Conservation (phyloP, 2,113 vertebrate genomes). For the Daubentonia madagascariensis region DNA sequence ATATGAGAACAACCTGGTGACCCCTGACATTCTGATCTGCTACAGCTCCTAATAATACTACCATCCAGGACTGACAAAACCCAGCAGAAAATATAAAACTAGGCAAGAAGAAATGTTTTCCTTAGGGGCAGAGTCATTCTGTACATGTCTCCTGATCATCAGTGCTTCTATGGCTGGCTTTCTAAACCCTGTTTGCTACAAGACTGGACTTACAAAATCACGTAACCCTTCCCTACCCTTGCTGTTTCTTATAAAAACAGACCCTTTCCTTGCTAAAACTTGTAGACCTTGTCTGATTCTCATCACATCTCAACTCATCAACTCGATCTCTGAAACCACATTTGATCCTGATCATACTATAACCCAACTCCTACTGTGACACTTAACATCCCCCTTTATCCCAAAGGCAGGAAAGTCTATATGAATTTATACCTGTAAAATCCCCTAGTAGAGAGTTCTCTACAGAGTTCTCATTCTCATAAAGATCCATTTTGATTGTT, state of each 20-base stretch:
- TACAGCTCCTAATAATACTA: not conserved
- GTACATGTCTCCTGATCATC: not conserved
- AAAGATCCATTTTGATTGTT: not conserved
- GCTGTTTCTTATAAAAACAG: not conserved
- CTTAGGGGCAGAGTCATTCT: not conserved
- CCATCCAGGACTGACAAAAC: not conserved
- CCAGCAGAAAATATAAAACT: not conserved
- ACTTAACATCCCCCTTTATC: not conserved
- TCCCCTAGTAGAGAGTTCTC: not conserved
- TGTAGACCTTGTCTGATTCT: not conserved
- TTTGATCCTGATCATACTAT: not conserved
- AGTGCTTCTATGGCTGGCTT: not conserved
- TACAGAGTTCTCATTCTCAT: not conserved
- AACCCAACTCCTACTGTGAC: not conserved
- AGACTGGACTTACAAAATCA: not conserved
- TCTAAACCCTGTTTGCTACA: not conserved
- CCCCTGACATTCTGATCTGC: not conserved
- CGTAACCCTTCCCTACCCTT: not conserved
- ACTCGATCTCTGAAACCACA: not conserved
- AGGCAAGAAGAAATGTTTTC: not conserved
- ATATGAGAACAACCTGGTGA: not conserved
- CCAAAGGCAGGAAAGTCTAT: not conserved
- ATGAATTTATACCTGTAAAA: not conserved
- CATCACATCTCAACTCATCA: not conserved
- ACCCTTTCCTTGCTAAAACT: not conserved